Base-by-base conservation (phyloP, 64 coral and sea anemone genomes). In the Orbicella faveolata region DNA sequence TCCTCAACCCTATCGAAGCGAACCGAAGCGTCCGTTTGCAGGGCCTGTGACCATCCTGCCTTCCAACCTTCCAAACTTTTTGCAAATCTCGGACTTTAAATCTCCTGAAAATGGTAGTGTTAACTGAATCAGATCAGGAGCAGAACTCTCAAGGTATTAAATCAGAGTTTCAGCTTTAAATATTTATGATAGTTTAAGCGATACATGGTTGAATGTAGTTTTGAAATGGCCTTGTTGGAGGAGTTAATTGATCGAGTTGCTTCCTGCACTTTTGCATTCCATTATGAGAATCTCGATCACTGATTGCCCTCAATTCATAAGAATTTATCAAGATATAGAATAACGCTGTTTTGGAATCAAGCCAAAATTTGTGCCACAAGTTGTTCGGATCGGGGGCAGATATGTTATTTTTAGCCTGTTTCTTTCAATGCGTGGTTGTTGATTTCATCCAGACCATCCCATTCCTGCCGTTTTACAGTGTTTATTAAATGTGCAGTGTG, bases 71-170 rank as follows among this genome's bases (percentile, higher is more conserved):
- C 36, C 62, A 26, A 84, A 51, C 36, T 26, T 73, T n/a, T 85
- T 69, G 64, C 63, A 52, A 16, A 26, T 72, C 1, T 85, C 52
- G 5, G 23, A 65, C 18, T 52, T 14, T 41, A 25, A 52, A 53
- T 52, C 11, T 15, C 19, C 8, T 6, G 13, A 72, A 63, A 73
- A 85, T 85, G 89, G 87, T 91, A 91, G 94, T 19, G 19, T 85
- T 21, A 77, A 77, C 25, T 89, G 89, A 64, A 48, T 91, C 18
- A 68, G 90, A 62, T 61, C 73, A 37, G 87, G 94, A 74, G 84
- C 85, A 74, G 83, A 96, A 57, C 93, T 99, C 79, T 93, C 91
- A 94, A 83, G 88, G 52, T 92, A 94, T 52, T 92, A 86, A 30
- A 89, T 84, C 41, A 89, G 82, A 30, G 9, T 79, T 57, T 89